These are phyloP conservation scores for Furcula furcula DNA, from an alignment of 2,888 invertebrate species.

Conservation along the genomic window DNA sequence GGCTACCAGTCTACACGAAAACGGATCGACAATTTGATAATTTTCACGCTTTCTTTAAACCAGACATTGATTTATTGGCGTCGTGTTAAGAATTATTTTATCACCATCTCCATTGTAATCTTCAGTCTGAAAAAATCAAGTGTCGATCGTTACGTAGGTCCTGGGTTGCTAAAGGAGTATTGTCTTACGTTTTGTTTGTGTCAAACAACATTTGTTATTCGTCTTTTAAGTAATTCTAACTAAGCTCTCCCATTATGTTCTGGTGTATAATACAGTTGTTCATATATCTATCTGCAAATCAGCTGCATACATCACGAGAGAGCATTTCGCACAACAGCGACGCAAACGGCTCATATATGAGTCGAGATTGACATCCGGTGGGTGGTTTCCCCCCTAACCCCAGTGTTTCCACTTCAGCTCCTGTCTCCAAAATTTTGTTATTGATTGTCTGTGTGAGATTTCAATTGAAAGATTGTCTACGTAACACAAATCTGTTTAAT, in stretches of 20 bases:
- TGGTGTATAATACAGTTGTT: too few relatives aligned
- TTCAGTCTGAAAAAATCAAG: too few relatives aligned
- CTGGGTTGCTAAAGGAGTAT: too few relatives aligned
- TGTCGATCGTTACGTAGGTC: too few relatives aligned
- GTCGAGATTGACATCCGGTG: slow-evolving; percentile 64
- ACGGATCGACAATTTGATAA: slow-evolving; percentile 9
- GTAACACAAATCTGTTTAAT: slow-evolving; percentile 16
- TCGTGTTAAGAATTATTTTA: background rate
- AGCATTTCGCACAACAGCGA: slow-evolving; percentile 51
- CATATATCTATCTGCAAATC: slow-evolving; percentile 13
- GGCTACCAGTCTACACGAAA: slow-evolving; percentile 16
- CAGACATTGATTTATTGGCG: background rate
- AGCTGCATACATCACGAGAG: slow-evolving; percentile 44
- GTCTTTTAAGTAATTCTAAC: too few relatives aligned
- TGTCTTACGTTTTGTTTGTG: too few relatives aligned
- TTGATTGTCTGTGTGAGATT: slow-evolving; percentile 36
- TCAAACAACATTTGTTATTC: too few relatives aligned
- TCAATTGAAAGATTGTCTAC: slow-evolving; percentile 18
- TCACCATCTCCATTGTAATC: background rate
- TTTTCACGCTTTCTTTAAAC: slow-evolving; percentile 4
- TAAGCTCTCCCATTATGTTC: too few relatives aligned
- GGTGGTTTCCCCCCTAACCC: slow-evolving; percentile 41
- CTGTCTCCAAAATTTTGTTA: slow-evolving; percentile 38
- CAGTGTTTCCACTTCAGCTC: slow-evolving; percentile 45
- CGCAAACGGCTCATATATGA: slow-evolving; percentile 52